Conservation (phyloP, 2,888 invertebrate genomes). For the Oscheius sp. region DNA sequence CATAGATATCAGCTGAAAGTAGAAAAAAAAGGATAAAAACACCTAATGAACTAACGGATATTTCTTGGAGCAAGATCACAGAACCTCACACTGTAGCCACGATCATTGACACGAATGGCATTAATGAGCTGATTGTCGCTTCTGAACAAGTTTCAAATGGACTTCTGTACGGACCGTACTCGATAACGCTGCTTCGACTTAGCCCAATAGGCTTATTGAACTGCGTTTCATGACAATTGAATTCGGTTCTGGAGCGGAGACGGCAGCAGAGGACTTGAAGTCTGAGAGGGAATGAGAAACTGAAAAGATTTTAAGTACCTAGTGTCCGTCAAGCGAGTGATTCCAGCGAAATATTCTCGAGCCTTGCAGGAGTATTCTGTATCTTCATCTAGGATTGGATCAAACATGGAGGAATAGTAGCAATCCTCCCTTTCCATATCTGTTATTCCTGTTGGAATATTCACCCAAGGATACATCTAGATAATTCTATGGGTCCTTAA, state of each 20-base stretch:
- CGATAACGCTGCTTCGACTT: slow-evolving; percentile 62
- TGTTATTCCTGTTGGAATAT: slow-evolving; percentile 62
- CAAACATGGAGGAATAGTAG: slow-evolving; percentile 63
- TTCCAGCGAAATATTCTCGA: slow-evolving; percentile 69
- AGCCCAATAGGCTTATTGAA: slow-evolving; percentile 67
- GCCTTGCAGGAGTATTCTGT: slow-evolving; percentile 54
- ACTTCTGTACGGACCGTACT: slow-evolving; percentile 44
- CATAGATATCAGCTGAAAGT: slow-evolving; percentile 30
- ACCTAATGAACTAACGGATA: slow-evolving; percentile 48
- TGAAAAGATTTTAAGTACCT: slow-evolving; percentile 41
- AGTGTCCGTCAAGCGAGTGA: slow-evolving; percentile 64
- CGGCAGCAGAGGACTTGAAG: slow-evolving; percentile 69
- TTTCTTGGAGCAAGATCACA: slow-evolving; percentile 66
- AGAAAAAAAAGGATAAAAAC: not conserved
- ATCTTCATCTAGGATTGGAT: slow-evolving; percentile 63
- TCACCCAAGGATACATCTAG: slow-evolving; percentile 66
- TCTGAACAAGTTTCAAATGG: slow-evolving; percentile 34
- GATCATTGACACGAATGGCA: slow-evolving; percentile 55
- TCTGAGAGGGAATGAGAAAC: slow-evolving; percentile 39
- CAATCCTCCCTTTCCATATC: slow-evolving; percentile 68
- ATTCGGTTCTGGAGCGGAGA: slow-evolving; percentile 63
- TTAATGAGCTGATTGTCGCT: slow-evolving; percentile 66
- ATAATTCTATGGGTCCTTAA: not conserved
- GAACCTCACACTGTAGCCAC: slow-evolving; percentile 63
- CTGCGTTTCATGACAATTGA: slow-evolving; percentile 58